Base-by-base conservation (phyloP, 2,113 vertebrate genomes). In the Pteruthius melanotis region DNA sequence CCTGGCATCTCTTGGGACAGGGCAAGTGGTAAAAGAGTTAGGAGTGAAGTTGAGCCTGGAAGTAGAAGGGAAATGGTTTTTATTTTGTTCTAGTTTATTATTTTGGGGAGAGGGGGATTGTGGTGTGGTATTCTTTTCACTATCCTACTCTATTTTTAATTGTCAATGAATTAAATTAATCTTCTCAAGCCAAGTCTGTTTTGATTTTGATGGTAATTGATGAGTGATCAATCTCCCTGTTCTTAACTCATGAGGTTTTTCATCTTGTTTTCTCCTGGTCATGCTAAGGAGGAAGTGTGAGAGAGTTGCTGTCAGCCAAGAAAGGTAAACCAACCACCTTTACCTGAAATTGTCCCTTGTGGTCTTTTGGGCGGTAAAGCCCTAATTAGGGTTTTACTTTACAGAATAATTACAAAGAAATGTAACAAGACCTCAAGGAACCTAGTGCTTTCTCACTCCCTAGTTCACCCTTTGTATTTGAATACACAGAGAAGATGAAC, bases 1-100 rank as follows among this genome's bases (percentile, higher is more conserved):
- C 52, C 1, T 27, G 47, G 22, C 0, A 5, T 56, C 4, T 5
- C n/a, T 42, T 0, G 4, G 33, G 33, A 15, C 33, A 49, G 24
- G n/a, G 11, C 1, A 15, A 45, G 8, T 28, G 5, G 13, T 15
- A 17, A 40, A 60, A 53, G 60, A 64, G 16, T 37, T 30, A 85
- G 40, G 33, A 78, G 13, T 35, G 44, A 88, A 82, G 33, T 1
- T 85, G 30, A 69, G 15, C 33, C 35, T 65, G 23, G 26, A 17
- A 74, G 17, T 79, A 15, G 24, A 30, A 82, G 4, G n/a, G 79
- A 49, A 24, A 12, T 31, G 24, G 1, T 1, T 65, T 65, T 61
- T 35, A 10, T 52, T 63, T 78, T 35, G 4, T 75, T 45, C 35
- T 60, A 52, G 12, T 7, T 17, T 40, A 47, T 12, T 68, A n/a